Percentiles rank a stretch among this genome's conserved stretches.
These are phyloP conservation scores for Nesoenas mayeri DNA, from an alignment of 2,113 vertebrate species.

Conservation along the genomic window DNA sequence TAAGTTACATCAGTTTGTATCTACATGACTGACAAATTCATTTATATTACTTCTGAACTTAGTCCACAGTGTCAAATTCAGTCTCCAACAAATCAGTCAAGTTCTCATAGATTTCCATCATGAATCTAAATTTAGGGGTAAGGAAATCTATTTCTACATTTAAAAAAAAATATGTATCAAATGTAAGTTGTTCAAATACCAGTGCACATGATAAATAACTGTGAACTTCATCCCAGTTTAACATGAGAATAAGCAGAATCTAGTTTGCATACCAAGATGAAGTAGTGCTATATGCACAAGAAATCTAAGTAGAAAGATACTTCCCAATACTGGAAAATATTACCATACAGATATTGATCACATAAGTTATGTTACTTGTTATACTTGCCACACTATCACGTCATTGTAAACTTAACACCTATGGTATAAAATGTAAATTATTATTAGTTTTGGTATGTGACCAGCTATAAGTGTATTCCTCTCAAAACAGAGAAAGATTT, in stretches of 20 bases:
- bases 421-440: background rate
- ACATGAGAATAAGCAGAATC: background rate
- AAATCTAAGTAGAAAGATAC: background rate
- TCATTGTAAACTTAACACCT: background rate
- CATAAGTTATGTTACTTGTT: background rate
- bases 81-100: background rate
- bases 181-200: background rate
- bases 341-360: background rate
- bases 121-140: background rate
- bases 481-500: background rate
- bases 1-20: background rate
- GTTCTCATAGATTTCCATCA: background rate
- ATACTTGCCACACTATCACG: background rate
- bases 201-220: background rate
- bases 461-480: background rate
- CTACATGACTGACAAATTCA: background rate
- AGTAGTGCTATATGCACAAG: background rate
- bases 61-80: background rate
- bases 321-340: background rate
- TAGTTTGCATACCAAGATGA: background rate
- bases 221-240: background rate
- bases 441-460: background rate
- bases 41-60: background rate
- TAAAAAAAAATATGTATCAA: background rate
- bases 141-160: background rate